Evolutionary conservation across 2,888 invertebrate species (phyloP), one percentile per base, ranked within the genome.

Genomic region (Oasisia sp.): DNA sequence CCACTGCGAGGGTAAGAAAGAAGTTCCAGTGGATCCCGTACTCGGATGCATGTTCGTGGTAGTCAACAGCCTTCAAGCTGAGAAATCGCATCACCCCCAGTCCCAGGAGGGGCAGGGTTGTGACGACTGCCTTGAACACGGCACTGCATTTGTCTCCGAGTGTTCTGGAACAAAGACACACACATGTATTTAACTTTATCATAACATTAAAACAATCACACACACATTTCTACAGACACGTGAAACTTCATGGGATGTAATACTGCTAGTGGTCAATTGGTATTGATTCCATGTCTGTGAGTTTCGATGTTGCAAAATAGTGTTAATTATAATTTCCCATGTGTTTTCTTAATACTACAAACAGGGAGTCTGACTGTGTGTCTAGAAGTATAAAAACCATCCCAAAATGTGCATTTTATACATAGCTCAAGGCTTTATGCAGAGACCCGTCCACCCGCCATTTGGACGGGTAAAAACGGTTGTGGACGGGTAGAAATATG

Each of bases 1-100:
- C 98, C 89, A 98, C 96, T 3, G 98, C 98, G 92, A 99, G 96
- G 0, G 99, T 99, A 94, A 99, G 98, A 96, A 99, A 99, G 96
- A 99, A 99, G 96, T 99, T 99, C 98, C 99, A 99, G 96, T 99
- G 99, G 0, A 98, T 97, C 0, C 99, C 99, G 97, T 99, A 99
- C 96, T 99, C 99, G 0, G 98, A 97, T 0, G 98, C 97, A 96
- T 98, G 98, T 95, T 98, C 98, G 92, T 98, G 98, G 96, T 99
- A 99, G 94, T 98, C 97, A 1, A 98, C 96, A 90, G 97, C 94
- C 94, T 96, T 96, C 19, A 97, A 95, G 32, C 96, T 94, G 4
- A 96, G 32, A 11, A 97, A 94, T 92, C 97, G 94, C 8, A 94
- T 94, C 32, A 96, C 38, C 9, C 97, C 97, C n/a, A 97, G 94